Evolutionary conservation across 2,797 vertebrate species (phyloP), one percentile per base, ranked within the genome.

Genomic region (Limnodromus scolopaceus): DNA sequence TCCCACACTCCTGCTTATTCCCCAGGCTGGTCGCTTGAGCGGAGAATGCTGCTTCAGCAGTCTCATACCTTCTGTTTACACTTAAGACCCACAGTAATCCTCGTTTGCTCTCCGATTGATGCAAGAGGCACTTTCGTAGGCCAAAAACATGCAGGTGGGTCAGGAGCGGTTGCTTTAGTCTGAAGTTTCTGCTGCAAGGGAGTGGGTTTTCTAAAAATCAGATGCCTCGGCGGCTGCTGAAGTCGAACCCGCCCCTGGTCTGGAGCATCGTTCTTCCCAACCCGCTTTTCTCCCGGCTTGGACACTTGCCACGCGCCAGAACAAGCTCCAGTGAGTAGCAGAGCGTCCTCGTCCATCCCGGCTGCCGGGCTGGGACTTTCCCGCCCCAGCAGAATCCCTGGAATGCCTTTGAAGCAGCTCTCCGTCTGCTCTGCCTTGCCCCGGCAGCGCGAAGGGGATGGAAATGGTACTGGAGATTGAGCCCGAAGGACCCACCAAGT

Each of bases 401-500:
- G 92, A 96, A 94, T 97, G 94, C 75, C 60, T 91, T 96, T 95
- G 95, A 95, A 97, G 93, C 86, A 80, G 86, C 68, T 84, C 48
- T 41, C 7, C 0, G 91, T 88, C 85, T 95, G 95, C 94, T 84
- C 22, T 74, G 85, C 93, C 87, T 75, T 94, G 83, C 80, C 94
- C 94, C 22, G 3, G 54, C 93, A 43, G 74, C 32, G 60, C 84
- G 28, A 2, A 80, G 86, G 91, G 81, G 70, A 41, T 93, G 96
- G 90, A 84, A 94, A 54, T 65, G 80, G 94, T 46, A 11, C 64
- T 61, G 82, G 63, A 92, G 92, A 92, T 57, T 0, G 57, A 90
- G 58, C 83, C 92, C 85, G n/a, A 24, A 90, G 80, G 89, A 85
- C 60, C 75, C 83, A 66, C 66, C 16, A 7, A 45, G 60, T 22